A percentile compares a stretch with the other conserved stretches of the same genome.
These are phyloP conservation scores for Prenolepis imparis DNA, from an alignment of 2,888 invertebrate genomes.

Conservation along the genomic window DNA sequence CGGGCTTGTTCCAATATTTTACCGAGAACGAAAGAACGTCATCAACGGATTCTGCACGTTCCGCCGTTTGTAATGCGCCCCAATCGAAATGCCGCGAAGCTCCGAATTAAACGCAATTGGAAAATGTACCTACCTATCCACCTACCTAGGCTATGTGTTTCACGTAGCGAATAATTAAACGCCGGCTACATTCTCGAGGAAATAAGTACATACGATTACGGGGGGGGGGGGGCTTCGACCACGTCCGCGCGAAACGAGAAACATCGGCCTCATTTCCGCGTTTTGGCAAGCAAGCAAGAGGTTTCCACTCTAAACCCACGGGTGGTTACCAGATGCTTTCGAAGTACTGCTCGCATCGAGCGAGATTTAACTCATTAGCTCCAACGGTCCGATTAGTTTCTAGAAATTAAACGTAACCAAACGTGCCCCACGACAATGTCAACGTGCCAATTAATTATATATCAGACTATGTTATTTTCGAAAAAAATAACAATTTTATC, in stretches of 20 bases:
- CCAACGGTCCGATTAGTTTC: neutral
- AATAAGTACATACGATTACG: constrained; percentile 58
- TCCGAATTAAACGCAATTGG: constrained; percentile 48
- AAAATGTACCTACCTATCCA: constrained; percentile 35
- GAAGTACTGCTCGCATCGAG: constrained; percentile 13
- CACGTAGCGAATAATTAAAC: constrained; percentile 49
- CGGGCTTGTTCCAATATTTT: constrained; percentile 47
- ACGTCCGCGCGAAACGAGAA: constrained; percentile 40
- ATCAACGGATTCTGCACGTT: constrained; percentile 42
- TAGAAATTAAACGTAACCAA: constrained; percentile 12
- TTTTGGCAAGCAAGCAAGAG: constrained; percentile 34
- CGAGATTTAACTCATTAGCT: constrained; percentile 26
- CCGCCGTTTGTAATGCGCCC: constrained; percentile 28
- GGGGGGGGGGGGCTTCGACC: neutral
- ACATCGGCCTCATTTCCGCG: constrained; percentile 48
- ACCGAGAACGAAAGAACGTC: constrained; percentile 35
- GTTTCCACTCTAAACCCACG: constrained; percentile 27
- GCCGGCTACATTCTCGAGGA: constrained; percentile 56
- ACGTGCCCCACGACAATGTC: neutral
- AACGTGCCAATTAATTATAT: neutral
- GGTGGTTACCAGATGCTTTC: constrained; percentile 28
- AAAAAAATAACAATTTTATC: neutral
- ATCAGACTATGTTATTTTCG: neutral
- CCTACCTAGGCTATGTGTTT: neutral
- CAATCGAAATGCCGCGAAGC: constrained; percentile 22